Percentiles rank a stretch among this genome's conserved stretches.
Evolutionary conservation across 2,113 vertebrate genomes (phyloP).

Genomic region (Hiodon alosoides): DNA sequence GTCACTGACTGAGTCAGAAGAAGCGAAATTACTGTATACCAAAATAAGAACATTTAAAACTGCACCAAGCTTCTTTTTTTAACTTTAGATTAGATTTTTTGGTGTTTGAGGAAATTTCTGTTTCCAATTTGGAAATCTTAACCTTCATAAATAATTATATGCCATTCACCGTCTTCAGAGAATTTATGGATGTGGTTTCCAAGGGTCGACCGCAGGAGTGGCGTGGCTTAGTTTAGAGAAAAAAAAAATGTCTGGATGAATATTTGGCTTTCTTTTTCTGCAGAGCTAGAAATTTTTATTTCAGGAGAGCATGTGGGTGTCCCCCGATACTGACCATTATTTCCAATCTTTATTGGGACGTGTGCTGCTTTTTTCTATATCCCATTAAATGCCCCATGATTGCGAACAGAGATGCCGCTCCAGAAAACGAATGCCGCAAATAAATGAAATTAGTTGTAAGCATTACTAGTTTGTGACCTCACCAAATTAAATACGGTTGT

Average conservation of each 20-base stretch:
- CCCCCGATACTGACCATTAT: neutral
- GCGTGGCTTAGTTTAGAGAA: conserved; percentile 41
- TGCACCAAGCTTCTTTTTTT: neutral
- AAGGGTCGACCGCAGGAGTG: conserved; percentile 41
- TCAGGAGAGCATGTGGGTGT: conserved; percentile 9
- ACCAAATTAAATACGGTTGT: conserved; percentile 11
- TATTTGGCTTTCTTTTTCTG: conserved; percentile 24
- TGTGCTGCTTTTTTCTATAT: neutral
- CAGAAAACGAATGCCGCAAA: neutral
- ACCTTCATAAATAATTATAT: conserved; percentile 59
- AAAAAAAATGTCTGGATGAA: conserved; percentile 29
- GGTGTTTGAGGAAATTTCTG: conserved; percentile 37
- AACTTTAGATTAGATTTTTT: conserved; percentile 10
- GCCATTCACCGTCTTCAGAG: conserved; percentile 37
- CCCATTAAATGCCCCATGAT: neutral
- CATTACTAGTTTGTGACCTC: neutral
- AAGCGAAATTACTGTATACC: neutral
- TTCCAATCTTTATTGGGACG: neutral
- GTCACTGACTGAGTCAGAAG: neutral
- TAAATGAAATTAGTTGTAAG: conserved; percentile 12
- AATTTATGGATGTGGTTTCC: conserved; percentile 47
- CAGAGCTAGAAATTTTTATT: conserved; percentile 28
- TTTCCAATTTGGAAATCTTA: conserved; percentile 53
- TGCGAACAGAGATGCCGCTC: neutral
- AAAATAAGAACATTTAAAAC: neutral